phyloP scores from a whole-genome alignment of 2,888 invertebrate species.

The Drosophila nigritarsus region DNA sequence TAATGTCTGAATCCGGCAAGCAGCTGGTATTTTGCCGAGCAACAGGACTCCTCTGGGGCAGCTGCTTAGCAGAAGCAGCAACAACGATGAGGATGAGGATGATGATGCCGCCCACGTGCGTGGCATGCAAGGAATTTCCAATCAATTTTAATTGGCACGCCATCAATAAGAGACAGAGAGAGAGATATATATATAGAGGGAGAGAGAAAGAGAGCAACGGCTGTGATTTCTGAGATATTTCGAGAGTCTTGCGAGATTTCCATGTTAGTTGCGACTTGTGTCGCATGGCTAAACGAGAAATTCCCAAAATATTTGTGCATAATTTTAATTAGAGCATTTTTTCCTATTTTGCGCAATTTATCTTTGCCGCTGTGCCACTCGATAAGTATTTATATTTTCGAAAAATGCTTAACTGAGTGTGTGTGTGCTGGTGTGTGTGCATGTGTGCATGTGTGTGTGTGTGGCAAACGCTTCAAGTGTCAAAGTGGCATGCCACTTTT shows the following conservation, averaged over 20 bases:
- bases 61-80: slow-evolving; percentile 25
- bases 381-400: slow-evolving; percentile 56
- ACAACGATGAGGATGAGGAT: slow-evolving; percentile 2
- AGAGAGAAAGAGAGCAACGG: neutral
- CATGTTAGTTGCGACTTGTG: slow-evolving; percentile 45
- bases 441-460: slow-evolving; percentile 24
- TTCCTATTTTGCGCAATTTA: slow-evolving; percentile 79
- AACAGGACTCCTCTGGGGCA: slow-evolving; percentile 35
- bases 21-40: slow-evolving; percentile 52
- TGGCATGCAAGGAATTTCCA: slow-evolving; percentile 83
- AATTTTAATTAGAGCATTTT: slow-evolving; percentile 83
- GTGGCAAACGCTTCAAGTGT: slow-evolving; percentile 61
- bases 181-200: neutral
- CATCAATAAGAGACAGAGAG: slow-evolving; percentile 75
- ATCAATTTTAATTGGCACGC: slow-evolving; percentile 85
- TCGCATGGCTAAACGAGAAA: slow-evolving; percentile 59
- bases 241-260: slow-evolving; percentile 31
- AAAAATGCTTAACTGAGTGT: slow-evolving; percentile 17
- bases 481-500: slow-evolving; percentile 60
- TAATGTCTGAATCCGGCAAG: slow-evolving; percentile 52
- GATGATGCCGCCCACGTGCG: slow-evolving; percentile 66
- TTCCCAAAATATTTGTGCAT: slow-evolving; percentile 81
- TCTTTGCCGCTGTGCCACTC: slow-evolving; percentile 58
- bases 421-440: slow-evolving; percentile 5
- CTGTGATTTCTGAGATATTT: slow-evolving; percentile 6